A percentile compares a stretch with the other conserved stretches of the same genome.
phyloP scores from a whole-genome alignment of 1,140 invertebrate species.

The Wiebesia pumilae region DNA sequence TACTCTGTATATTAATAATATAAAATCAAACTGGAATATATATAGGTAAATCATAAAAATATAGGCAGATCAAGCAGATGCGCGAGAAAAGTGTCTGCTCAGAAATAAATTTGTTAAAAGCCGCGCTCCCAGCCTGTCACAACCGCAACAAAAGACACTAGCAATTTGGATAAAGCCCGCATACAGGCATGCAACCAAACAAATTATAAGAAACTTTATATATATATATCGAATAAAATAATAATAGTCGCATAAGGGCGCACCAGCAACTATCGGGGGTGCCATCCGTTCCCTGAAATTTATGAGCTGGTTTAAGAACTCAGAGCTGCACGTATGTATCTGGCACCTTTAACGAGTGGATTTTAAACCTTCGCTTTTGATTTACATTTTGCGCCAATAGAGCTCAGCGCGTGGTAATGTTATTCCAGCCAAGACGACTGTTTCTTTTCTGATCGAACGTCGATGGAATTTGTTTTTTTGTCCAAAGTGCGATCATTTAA shows the following conservation, averaged over 20 bases:
- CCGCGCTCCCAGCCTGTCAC: neutral
- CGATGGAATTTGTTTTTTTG: too few relatives aligned
- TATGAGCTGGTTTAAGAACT: slow-evolving; percentile 34
- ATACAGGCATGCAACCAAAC: slow-evolving; percentile 2
- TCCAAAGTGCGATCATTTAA: too few relatives aligned
- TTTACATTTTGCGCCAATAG: neutral
- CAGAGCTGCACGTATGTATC: neutral
- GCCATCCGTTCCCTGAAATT: neutral
- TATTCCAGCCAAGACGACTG: too few relatives aligned
- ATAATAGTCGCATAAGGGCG: neutral
- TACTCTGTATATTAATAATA: neutral
- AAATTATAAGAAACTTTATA: slow-evolving; percentile 51
- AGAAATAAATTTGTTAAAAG: slow-evolving; percentile 22
- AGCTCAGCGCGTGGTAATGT: neutral
- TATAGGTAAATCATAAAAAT: neutral
- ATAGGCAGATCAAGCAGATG: neutral
- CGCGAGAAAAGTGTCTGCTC: neutral
- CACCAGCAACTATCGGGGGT: neutral
- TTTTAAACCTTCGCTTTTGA: slow-evolving; percentile 1
- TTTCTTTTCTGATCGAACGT: too few relatives aligned
- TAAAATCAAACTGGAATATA: neutral
- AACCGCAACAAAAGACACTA: slow-evolving; percentile 6
- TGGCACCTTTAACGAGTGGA: slow-evolving; percentile 18
- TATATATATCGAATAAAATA: slow-evolving; percentile 18
- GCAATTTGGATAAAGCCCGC: slow-evolving; percentile 3